A percentile compares a stretch with the other conserved stretches of the same genome.
phyloP scores from a whole-genome alignment of 2,888 invertebrate genomes.

The Neuroscelio doddi region DNA sequence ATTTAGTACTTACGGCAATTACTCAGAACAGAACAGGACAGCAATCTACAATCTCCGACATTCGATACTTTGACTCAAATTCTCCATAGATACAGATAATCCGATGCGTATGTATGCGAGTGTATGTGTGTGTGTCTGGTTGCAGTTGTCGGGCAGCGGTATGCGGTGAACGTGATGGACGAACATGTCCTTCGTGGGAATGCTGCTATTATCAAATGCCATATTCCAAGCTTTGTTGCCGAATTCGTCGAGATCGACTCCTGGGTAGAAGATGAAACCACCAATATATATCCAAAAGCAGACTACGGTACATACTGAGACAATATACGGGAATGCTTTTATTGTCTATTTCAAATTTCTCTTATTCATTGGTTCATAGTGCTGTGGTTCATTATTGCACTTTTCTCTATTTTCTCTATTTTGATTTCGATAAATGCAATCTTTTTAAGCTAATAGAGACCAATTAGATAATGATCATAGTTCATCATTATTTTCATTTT shows the following conservation, averaged over 20 bases:
- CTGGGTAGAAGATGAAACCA: slow-evolving; percentile 87
- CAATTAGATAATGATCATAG: too few species aligned
- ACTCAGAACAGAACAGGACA: too few species aligned
- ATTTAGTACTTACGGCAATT: too few species aligned
- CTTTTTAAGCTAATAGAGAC: slow-evolving; percentile 19
- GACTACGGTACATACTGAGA: slow-evolving; percentile 71
- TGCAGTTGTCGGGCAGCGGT: slow-evolving; percentile 92
- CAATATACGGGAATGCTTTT: too few species aligned
- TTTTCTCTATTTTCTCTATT: too few species aligned
- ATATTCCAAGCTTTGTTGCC: slow-evolving; percentile 93
- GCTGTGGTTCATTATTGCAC: too few species aligned
- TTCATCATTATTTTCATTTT: too few species aligned
- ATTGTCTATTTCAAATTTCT: too few species aligned
- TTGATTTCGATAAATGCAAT: too few species aligned
- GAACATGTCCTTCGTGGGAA: slow-evolving; percentile 93
- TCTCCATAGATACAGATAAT: slow-evolving; percentile 49
- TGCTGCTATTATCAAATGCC: slow-evolving; percentile 93
- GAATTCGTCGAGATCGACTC: slow-evolving; percentile 90
- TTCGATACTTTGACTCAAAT: neutral
- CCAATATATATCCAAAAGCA: slow-evolving; percentile 76
- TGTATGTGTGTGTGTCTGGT: slow-evolving; percentile 69
- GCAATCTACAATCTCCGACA: neutral
- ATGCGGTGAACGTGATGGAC: slow-evolving; percentile 93
- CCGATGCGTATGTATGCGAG: too few species aligned
- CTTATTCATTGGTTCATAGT: too few species aligned